Evolutionary conservation across 2,888 invertebrate genomes (phyloP), one percentile per base, ranked within the genome.

Genomic region (Agriotes lineatus): DNA sequence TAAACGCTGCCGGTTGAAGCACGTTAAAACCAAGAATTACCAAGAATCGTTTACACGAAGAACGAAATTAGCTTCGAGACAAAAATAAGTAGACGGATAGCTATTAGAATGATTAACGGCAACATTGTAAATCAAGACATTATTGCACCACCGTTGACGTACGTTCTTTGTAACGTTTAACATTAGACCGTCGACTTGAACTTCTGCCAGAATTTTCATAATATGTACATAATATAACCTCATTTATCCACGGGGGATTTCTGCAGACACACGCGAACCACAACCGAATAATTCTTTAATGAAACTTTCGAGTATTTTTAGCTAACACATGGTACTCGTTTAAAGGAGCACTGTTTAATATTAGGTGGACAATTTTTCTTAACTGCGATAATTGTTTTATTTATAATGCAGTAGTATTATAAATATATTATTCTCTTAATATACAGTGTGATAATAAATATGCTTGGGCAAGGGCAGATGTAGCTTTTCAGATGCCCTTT

Each of bases 41-140:
- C 20, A 37, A 18, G 14, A 35, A 60, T 18, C 37, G 25, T 52
- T 37, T 52, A 45, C 45, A n/a, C 33, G 60, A 52, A 39, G 52
- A 20, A 44, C 30, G 20, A 64, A 64, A 64, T 57, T 64, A 63
- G 44, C 44, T 30, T 18, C 35, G 25, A 54, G 64, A 72, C 66
- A 62, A 78, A 78, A 79, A 79, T 78, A 78, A 78, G 74, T 75
- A 77, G 75, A 78, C 76, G 76, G 75, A 76, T 76, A 75, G 78
- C 77, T 75, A 79, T 80, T 80, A 79, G 76, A 75, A 78, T 79
- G 78, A 79, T 79, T 77, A 80, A 79, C 78, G 74, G 78, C 73
- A 73, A 74, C 72, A 76, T 74, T 79, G 77, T 79, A 79, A 79
- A 79, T 80, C 78, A 79, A 75, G 77, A 72, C 75, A 74, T 78